Evolutionary conservation across 2,888 invertebrate genomes (phyloP).

Genomic region (Andrena camellia): DNA sequence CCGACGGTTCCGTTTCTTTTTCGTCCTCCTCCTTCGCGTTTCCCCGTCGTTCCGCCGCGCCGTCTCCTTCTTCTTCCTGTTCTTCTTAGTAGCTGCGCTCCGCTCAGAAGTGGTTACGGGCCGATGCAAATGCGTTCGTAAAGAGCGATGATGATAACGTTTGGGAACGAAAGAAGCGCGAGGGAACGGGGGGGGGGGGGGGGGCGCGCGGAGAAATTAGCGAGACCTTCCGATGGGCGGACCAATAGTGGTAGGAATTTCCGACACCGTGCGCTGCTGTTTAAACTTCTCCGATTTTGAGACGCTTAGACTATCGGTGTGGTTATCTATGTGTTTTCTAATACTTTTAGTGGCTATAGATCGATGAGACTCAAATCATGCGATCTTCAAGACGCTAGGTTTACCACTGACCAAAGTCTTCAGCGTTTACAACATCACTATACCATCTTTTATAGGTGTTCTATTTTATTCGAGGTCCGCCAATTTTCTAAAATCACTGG

Average conservation of each 20-base stretch:
- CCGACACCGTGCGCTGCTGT: background rate
- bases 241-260: slow-evolving; percentile 36
- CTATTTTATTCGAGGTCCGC: background rate
- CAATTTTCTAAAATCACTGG: slow-evolving; percentile 2
- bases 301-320: background rate
- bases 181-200: slow-evolving; percentile 15
- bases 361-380: too few species aligned
- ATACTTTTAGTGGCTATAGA: too few species aligned
- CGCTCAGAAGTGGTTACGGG: slow-evolving; percentile 54
- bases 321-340: too few species aligned
- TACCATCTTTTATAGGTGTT: too few species aligned
- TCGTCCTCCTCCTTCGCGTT: slow-evolving; percentile 30
- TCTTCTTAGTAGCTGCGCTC: slow-evolving; percentile 56
- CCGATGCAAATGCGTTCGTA: slow-evolving; percentile 76
- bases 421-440: too few species aligned
- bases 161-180: slow-evolving; percentile 38
- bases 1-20: slow-evolving; percentile 48
- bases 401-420: too few species aligned
- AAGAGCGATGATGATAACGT: slow-evolving; percentile 62
- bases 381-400: too few species aligned
- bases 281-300: slow-evolving; percentile 6
- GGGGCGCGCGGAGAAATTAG: slow-evolving; percentile 46
- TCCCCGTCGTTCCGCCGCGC: slow-evolving; percentile 32
- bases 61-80: slow-evolving; percentile 50
- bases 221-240: slow-evolving; percentile 39